Evolutionary conservation across 2,888 invertebrate species (phyloP).

Genomic region (Anodontia alba): DNA sequence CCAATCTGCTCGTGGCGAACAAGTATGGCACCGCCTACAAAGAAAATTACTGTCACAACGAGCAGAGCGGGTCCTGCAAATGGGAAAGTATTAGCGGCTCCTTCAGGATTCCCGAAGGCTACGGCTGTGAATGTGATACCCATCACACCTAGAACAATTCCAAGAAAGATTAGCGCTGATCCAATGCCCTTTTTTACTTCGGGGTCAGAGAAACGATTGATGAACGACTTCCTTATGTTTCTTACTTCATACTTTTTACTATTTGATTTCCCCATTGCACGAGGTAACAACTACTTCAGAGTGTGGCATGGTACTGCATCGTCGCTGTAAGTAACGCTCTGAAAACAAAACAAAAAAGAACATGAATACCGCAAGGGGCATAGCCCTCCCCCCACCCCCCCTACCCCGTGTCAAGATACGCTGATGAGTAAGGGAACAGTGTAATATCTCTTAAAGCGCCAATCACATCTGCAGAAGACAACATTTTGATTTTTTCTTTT

Average conservation of each 20-base stretch:
- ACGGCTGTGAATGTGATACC: conserved; percentile 44
- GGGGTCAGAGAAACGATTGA: neutral
- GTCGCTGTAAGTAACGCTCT: too few species aligned
- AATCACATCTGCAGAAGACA: too few species aligned
- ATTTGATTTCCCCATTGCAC: neutral
- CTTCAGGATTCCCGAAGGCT: conserved; percentile 1
- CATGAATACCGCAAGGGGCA: too few species aligned
- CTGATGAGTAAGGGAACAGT: too few species aligned
- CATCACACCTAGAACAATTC: conserved; percentile 26
- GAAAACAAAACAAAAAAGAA: too few species aligned
- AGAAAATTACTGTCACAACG: conserved; percentile 23
- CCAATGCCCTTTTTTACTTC: conserved; percentile 42
- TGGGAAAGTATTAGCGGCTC: conserved; percentile 13
- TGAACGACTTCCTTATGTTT: neutral
- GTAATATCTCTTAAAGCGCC: too few species aligned
- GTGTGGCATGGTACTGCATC: neutral
- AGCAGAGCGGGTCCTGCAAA: conserved; percentile 38
- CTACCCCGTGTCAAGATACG: too few species aligned
- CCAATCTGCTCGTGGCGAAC: neutral
- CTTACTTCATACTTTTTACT: neutral
- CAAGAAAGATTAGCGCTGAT: conserved; percentile 38
- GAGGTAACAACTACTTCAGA: neutral
- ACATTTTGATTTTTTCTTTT: too few species aligned
- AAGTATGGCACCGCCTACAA: conserved; percentile 33
- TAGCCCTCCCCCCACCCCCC: too few species aligned